These are phyloP conservation scores for Schizotus pectinicornis DNA, from an alignment of 2,888 invertebrate genomes.

Conservation along the genomic window DNA sequence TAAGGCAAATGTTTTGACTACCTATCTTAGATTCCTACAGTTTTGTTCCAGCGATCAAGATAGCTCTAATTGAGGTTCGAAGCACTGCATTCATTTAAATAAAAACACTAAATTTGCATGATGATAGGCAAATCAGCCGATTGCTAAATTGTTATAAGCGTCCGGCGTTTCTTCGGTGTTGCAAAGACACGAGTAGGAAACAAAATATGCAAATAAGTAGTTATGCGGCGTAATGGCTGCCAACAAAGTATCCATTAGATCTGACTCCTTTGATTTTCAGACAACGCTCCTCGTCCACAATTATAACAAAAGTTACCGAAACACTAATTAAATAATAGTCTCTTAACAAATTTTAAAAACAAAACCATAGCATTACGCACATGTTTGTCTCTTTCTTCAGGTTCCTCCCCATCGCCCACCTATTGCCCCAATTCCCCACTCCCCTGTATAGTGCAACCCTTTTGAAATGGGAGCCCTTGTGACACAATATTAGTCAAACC, in stretches of 20 bases:
- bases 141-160: constrained; percentile 3
- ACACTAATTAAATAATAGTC: constrained; percentile 21
- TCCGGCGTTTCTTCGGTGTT: constrained; percentile 4
- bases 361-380: constrained; percentile 8
- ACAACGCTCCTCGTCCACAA: constrained; percentile 14
- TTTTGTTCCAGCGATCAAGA: no score
- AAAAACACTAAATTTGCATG: no score
- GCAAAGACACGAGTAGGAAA: constrained; percentile 7
- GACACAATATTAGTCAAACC: constrained; percentile 39
- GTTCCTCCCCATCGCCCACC: constrained; percentile 32
- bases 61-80: no score
- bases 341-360: constrained; percentile 7
- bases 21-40: no score
- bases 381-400: constrained; percentile 1
- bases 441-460: constrained; percentile 37
- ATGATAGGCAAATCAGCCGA: no score
- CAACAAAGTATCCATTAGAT: constrained; percentile 13
- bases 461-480: constrained; percentile 36
- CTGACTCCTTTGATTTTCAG: constrained; percentile 15
- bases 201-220: constrained; percentile 19
- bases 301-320: constrained; percentile 16
- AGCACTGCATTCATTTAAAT: no score
- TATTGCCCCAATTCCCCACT: constrained; percentile 47
- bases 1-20: no score
- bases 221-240: constrained; percentile 16